Evolutionary conservation across 2,797 vertebrate species (phyloP), one percentile per base, ranked within the genome.

Genomic region (Urosaurus nigricauda): DNA sequence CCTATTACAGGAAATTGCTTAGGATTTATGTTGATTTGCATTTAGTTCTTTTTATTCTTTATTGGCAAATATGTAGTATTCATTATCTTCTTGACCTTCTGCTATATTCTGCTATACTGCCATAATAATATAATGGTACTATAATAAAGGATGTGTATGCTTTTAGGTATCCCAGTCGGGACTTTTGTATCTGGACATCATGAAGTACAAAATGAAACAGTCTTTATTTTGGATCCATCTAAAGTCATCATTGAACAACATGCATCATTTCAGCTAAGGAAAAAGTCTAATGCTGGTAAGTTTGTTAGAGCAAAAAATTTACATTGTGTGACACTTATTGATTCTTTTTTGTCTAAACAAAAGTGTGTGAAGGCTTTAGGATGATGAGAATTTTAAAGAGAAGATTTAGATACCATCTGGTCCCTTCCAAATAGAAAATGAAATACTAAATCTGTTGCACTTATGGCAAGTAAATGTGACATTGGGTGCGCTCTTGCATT

Each of bases 261-360:
- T 26, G 4, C 79, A 82, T 75, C 40, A 65, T 2, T 83, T 82
- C 86, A 75, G 56, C 24, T 63, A 4, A 51, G 13, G 12, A 63
- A 83, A 74, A 51, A 29, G 13, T 35, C 21, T 35, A 24, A 87
- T 13, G 26, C 1, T 83, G 86, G 86, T 88, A 83, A 83, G 86
- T 75, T 65, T 74, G 68, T 47, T 13, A 74, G n/a, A 51, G 24
- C 37, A 19, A 83, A 51, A 63, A 51, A 70, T 51, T 17, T 43
- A 5, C 17, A 14, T 47, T 87, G 47, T 47, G 4, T 47, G 19
- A 13, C 4, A 12, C 9, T 73, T 87, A 68, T 60, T 43, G 16
- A 81, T 32, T 74, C 29, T 87, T 63, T n/a, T 73, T 56, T 51
- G 47, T 51, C 6, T 51, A 51, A 7, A 51, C 11, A 8, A 9